phyloP scores from a whole-genome alignment of 2,888 invertebrate species.

The Eledone cirrhosa region DNA sequence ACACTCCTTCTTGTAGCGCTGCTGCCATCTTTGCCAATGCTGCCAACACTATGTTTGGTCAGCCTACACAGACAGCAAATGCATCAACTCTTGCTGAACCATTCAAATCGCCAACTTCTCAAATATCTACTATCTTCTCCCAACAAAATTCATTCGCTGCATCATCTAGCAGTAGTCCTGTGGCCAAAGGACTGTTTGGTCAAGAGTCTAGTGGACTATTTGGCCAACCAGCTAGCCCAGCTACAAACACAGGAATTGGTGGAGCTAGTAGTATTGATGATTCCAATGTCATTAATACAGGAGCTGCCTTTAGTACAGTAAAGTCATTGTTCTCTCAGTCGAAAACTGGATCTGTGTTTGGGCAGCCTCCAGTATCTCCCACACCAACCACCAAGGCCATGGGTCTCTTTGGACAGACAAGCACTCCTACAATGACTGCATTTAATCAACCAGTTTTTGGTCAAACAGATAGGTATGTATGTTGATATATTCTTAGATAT shows the following conservation, averaged over 20 bases:
- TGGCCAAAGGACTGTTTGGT: slow-evolving; percentile 14
- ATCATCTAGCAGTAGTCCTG: slow-evolving; percentile 31
- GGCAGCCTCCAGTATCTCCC: not conserved
- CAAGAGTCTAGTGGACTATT: not conserved
- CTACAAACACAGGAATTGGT: not conserved
- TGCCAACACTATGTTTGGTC: not conserved
- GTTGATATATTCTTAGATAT: no score
- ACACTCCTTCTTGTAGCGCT: no score
- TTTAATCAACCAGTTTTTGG: no score
- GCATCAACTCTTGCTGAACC: not conserved
- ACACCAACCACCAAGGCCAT: no score
- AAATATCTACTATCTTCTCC: not conserved
- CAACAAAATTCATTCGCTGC: slow-evolving; percentile 35
- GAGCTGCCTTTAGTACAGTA: not conserved
- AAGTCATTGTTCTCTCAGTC: not conserved
- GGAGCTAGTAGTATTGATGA: not conserved
- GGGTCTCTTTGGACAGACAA: no score
- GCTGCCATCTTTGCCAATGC: no score
- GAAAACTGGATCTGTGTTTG: not conserved
- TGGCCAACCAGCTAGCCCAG: not conserved
- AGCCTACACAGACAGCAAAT: not conserved
- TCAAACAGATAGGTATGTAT: no score
- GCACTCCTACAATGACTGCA: no score
- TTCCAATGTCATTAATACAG: not conserved
- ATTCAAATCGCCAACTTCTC: not conserved